Percentiles rank a stretch among this genome's conserved stretches.
These are phyloP conservation scores for Pitta sordida DNA, from an alignment of 2,113 vertebrate genomes.

Conservation along the genomic window DNA sequence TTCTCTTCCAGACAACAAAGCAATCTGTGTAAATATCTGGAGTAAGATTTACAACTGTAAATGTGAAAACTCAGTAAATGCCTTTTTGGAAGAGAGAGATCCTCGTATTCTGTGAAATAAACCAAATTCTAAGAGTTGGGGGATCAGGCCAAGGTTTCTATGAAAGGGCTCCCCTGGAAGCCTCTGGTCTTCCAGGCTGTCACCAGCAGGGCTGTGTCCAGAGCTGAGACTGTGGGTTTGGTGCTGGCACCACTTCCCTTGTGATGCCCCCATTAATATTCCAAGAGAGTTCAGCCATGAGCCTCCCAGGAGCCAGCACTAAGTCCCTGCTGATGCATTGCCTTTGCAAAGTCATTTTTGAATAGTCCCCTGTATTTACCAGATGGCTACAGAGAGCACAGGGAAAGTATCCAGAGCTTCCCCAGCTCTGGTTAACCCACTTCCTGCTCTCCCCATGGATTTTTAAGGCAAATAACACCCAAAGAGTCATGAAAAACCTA, in stretches of 20 bases:
- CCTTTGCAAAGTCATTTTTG: not conserved
- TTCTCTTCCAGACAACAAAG: not conserved
- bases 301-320: not conserved
- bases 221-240: not conserved
- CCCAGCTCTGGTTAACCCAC: not conserved
- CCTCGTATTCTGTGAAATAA: not conserved
- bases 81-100: not conserved
- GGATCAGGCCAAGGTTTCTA: not conserved
- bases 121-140: not conserved
- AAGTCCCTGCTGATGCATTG: not conserved
- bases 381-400: not conserved
- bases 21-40: not conserved
- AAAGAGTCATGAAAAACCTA: not conserved
- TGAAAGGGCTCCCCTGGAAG: not conserved
- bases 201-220: not conserved
- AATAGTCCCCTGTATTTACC: not conserved
- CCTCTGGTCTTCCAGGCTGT: not conserved
- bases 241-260: not conserved
- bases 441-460: not conserved
- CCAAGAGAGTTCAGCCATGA: not conserved
- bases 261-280: not conserved
- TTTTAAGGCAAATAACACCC: not conserved
- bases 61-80: not conserved
- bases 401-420: not conserved
- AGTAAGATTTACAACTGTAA: not conserved